Conservation (phyloP, 2,113 vertebrate species). For the Heterotis niloticus region DNA sequence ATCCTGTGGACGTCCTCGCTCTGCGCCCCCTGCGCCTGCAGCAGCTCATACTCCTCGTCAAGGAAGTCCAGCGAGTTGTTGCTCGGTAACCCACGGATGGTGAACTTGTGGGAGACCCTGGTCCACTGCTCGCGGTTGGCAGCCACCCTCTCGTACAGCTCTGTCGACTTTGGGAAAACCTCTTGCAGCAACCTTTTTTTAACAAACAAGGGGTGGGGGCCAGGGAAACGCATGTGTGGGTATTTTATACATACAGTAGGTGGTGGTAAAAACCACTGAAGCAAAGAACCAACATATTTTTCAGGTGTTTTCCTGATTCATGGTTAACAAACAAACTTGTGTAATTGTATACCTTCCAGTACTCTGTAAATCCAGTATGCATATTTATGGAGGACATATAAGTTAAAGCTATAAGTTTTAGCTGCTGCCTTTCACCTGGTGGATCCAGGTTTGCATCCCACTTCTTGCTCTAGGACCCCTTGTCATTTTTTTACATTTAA, state of each 20-base stretch:
- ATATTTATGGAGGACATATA: too few species aligned
- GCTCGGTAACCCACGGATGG: constrained; percentile 88
- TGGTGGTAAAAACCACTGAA: background rate
- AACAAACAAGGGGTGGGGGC: too few species aligned
- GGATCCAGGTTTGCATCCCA: too few species aligned
- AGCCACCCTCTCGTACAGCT: constrained; percentile 85
- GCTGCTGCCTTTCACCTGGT: too few species aligned
- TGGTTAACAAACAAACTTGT: too few species aligned
- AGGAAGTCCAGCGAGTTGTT: constrained; percentile 97
- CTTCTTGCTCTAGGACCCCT: too few species aligned
- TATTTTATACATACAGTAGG: background rate
- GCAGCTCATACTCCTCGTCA: constrained; percentile 89
- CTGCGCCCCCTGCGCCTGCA: constrained; percentile 69
- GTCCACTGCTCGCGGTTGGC: constrained; percentile 94
- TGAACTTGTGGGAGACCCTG: constrained; percentile 95
- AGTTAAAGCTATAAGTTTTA: too few species aligned
- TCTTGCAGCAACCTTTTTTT: constrained; percentile 81
- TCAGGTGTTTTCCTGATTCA: too few species aligned
- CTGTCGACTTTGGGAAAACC: constrained; percentile 76
- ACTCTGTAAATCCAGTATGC: too few species aligned
- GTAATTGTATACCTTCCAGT: too few species aligned
- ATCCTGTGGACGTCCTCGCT: constrained; percentile 66
- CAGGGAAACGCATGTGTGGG: background rate
- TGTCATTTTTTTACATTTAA: too few species aligned
- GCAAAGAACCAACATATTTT: background rate